Conservation (phyloP, 1,140 invertebrate species). For the Agrilus planipennis region DNA sequence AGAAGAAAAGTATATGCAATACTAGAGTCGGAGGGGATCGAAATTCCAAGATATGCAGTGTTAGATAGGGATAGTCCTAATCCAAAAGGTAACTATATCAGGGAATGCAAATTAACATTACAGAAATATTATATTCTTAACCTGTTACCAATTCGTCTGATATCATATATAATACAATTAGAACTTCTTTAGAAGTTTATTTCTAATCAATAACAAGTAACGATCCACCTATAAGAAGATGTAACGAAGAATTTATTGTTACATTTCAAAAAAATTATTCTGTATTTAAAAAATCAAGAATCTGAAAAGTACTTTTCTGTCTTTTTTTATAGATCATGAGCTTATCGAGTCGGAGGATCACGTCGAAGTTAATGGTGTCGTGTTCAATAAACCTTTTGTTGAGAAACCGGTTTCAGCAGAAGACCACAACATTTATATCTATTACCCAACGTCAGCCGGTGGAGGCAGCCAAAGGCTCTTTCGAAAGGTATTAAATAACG, state of each 20-base stretch:
- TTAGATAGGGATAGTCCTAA: slow-evolving; percentile 86
- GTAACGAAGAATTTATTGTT: no score
- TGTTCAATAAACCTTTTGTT: slow-evolving; percentile 98
- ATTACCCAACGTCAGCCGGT: slow-evolving; percentile 98
- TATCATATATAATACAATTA: no score
- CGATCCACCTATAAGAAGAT: no score
- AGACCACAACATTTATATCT: slow-evolving; percentile 99
- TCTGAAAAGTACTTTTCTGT: background rate
- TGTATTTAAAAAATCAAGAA: no score
- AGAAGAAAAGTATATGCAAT: slow-evolving; percentile 91
- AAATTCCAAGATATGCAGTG: slow-evolving; percentile 95
- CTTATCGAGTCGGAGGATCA: slow-evolving; percentile 96
- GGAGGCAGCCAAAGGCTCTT: slow-evolving; percentile 93
- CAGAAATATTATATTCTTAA: no score
- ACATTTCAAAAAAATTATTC: no score
- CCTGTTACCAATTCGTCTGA: no score
- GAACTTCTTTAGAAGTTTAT: no score
- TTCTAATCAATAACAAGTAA: no score
- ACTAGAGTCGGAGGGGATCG: slow-evolving; percentile 86
- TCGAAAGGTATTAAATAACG: slow-evolving; percentile 64
- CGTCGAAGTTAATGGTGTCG: slow-evolving; percentile 93
- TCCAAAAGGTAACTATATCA: slow-evolving; percentile 68
- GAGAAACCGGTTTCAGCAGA: slow-evolving; percentile 98
- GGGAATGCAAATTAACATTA: no score
- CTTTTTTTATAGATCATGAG: slow-evolving; percentile 60